Percentiles rank a stretch among this genome's conserved stretches.
phyloP scores from a whole-genome alignment of 2,113 vertebrate genomes.

The Harpagus bidentatus region DNA sequence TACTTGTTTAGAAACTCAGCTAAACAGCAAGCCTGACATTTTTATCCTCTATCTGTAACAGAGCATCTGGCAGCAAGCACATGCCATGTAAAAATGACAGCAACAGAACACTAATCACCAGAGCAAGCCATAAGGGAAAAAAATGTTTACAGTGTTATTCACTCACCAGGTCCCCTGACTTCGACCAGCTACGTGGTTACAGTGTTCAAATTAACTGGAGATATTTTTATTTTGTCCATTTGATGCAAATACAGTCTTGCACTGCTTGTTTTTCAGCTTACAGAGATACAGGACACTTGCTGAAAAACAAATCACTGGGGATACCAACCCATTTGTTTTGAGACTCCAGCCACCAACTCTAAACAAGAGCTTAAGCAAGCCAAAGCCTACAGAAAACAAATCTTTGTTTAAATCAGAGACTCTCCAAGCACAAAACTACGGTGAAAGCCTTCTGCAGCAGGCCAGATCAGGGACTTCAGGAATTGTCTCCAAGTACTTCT shows the following conservation, averaged over 20 bases:
- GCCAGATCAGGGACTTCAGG: slow-evolving; percentile 32
- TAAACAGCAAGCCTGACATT: background rate
- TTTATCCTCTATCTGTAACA: background rate
- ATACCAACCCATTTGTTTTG: background rate
- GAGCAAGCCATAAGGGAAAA: background rate
- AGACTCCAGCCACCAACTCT: background rate
- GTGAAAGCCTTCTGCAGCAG: background rate
- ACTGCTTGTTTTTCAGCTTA: background rate
- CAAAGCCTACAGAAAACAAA: slow-evolving; percentile 22
- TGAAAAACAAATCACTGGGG: background rate
- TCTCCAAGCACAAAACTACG: background rate
- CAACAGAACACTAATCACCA: background rate
- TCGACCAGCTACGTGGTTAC: background rate
- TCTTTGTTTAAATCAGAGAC: background rate
- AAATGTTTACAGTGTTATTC: background rate
- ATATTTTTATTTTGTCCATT: background rate
- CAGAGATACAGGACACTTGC: background rate
- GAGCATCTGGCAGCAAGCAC: background rate
- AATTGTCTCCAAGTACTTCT: slow-evolving; percentile 6
- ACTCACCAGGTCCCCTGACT: background rate
- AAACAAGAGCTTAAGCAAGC: slow-evolving; percentile 1
- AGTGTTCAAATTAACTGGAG: background rate
- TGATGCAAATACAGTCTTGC: background rate
- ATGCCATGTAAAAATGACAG: background rate
- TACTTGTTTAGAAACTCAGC: background rate